Percentiles rank a stretch among this genome's conserved stretches.
These are phyloP conservation scores for Caenorhabditis wallacei DNA, from an alignment of 2,888 invertebrate genomes.

Conservation along the genomic window DNA sequence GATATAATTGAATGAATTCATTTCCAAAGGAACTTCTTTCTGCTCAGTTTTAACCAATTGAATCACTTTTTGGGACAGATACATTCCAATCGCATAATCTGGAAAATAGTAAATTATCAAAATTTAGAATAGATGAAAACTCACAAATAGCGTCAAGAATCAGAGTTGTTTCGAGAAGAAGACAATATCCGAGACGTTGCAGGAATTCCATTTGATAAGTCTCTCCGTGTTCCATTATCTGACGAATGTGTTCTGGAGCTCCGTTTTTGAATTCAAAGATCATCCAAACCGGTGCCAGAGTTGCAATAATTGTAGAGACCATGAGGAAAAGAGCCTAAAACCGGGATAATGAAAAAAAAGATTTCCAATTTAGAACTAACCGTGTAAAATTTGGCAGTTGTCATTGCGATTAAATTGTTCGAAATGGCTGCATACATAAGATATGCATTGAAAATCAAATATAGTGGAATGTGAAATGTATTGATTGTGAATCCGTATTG, in stretches of 20 bases:
- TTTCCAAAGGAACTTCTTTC: slow-evolving; percentile 10
- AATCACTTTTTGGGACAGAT: slow-evolving; percentile 15
- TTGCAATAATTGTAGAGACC: slow-evolving; percentile 16
- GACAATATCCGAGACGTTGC: slow-evolving; percentile 32
- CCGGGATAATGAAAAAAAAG: not conserved
- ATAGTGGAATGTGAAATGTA: slow-evolving; percentile 22
- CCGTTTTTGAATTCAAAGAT: slow-evolving; percentile 36
- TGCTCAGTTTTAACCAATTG: not conserved
- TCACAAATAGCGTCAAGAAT: slow-evolving; percentile 31
- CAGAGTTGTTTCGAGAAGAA: slow-evolving; percentile 20
- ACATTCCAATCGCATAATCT: slow-evolving; percentile 32
- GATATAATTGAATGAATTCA: slow-evolving; percentile 8
- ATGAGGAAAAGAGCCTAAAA: slow-evolving; percentile 23
- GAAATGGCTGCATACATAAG: slow-evolving; percentile 18
- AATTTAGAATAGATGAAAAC: not conserved
- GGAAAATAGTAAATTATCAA: not conserved
- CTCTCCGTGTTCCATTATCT: slow-evolving; percentile 28
- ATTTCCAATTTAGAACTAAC: not conserved
- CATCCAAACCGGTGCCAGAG: slow-evolving; percentile 28
- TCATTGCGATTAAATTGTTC: slow-evolving; percentile 12
- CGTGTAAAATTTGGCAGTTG: slow-evolving; percentile 11
- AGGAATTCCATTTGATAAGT: slow-evolving; percentile 32
- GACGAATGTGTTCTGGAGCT: slow-evolving; percentile 31
- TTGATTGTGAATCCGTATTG: slow-evolving; percentile 39
- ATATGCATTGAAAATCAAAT: slow-evolving; percentile 28